phyloP scores from a whole-genome alignment of 92 coral and sea anemone species.

The Epizoanthus scotinus region DNA sequence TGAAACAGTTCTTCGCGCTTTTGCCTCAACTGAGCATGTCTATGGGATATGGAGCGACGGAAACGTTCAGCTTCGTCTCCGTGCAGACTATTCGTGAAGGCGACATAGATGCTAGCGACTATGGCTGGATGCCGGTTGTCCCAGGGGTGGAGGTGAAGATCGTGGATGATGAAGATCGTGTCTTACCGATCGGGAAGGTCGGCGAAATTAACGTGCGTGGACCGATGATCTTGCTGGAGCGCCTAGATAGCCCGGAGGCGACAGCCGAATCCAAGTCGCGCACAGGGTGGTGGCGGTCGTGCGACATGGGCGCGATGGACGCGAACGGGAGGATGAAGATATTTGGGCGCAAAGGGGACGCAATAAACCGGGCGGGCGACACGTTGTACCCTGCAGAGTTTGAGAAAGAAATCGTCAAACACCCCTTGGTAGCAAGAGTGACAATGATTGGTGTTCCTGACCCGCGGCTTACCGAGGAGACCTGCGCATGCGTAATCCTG shows the following conservation, averaged over 20 bases:
- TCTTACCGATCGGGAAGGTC: not conserved
- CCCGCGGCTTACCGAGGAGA: slow-evolving; percentile 42
- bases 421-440: slow-evolving; percentile 42
- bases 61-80: not conserved
- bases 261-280: not conserved
- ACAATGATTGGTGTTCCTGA: slow-evolving; percentile 40
- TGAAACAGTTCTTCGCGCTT: not conserved
- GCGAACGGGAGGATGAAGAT: slow-evolving; percentile 29
- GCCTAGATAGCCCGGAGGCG: slow-evolving; percentile 20
- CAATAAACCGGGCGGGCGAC: slow-evolving; percentile 32
- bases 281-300: slow-evolving; percentile 37
- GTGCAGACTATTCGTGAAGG: not conserved
- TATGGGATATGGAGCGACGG: slow-evolving; percentile 16
- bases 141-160: slow-evolving; percentile 29
- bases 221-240: not conserved
- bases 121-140: slow-evolving; percentile 16
- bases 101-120: not conserved
- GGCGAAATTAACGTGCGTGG: slow-evolving; percentile 42
- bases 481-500: slow-evolving; percentile 53
- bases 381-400: slow-evolving; percentile 42
- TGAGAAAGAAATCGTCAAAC: slow-evolving; percentile 15
- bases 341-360: slow-evolving; percentile 30
- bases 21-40: not conserved
- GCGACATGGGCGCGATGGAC: slow-evolving; percentile 37
- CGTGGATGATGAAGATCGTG: slow-evolving; percentile 9